These are phyloP conservation scores for Myrmophylax atrothorax DNA, from an alignment of 2,113 vertebrate genomes.

Conservation along the genomic window DNA sequence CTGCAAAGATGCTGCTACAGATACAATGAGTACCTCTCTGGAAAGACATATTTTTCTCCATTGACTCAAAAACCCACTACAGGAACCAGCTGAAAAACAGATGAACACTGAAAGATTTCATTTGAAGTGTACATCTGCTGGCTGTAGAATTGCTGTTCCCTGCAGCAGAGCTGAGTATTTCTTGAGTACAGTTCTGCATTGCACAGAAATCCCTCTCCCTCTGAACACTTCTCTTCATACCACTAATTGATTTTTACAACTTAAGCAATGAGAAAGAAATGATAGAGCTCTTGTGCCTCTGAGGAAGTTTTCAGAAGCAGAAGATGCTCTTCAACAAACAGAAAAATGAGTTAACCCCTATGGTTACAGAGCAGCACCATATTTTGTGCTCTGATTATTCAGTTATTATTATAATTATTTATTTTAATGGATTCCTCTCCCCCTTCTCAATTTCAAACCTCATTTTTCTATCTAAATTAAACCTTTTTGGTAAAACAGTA, in stretches of 20 bases:
- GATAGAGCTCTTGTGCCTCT: background rate
- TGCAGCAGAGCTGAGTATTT: background rate
- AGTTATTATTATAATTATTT: background rate
- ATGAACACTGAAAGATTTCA: background rate
- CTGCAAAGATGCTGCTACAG: background rate
- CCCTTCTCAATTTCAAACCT: background rate
- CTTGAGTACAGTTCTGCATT: background rate
- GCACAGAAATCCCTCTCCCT: background rate
- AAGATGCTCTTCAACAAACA: background rate
- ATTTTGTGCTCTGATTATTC: background rate
- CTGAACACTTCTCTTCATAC: background rate
- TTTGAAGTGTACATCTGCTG: background rate
- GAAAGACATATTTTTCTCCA: background rate
- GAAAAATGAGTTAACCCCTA: background rate
- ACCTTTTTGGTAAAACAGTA: background rate
- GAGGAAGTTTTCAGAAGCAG: background rate
- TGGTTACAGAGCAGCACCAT: background rate
- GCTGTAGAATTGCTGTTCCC: background rate
- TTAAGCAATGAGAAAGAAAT: background rate
- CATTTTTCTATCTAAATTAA: background rate
- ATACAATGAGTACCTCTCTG: background rate
- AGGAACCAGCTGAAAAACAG: background rate
- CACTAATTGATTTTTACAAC: background rate
- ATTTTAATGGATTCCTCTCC: background rate
- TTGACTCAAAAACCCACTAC: background rate